A percentile compares a stretch with the other conserved stretches of the same genome.
These are phyloP conservation scores for Anorthoa munda DNA, from an alignment of 2,888 invertebrate species.

Conservation along the genomic window DNA sequence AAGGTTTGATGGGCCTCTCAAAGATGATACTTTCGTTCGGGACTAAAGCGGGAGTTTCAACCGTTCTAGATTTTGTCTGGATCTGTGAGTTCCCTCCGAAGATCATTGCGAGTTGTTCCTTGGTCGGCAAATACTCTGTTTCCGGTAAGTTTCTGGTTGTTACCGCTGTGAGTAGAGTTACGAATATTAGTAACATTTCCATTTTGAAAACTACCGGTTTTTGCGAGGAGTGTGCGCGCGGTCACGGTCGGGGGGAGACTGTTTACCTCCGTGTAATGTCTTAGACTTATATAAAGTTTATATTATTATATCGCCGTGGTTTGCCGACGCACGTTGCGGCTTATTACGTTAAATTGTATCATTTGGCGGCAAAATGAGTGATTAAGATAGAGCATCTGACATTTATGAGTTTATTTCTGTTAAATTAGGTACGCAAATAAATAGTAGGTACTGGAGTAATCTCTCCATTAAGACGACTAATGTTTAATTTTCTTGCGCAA, in stretches of 20 bases:
- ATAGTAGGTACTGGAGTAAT: not conserved
- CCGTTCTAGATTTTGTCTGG: not conserved
- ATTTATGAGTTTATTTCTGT: conserved; percentile 25
- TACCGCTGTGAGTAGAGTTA: conserved; percentile 14
- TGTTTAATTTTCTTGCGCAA: conserved; percentile 20
- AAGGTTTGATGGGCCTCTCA: not conserved
- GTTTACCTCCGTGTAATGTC: conserved; percentile 3
- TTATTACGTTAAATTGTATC: conserved; percentile 2
- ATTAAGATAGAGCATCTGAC: conserved; percentile 14
- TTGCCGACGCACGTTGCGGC: not conserved
- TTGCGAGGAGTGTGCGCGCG: conserved; percentile 8
- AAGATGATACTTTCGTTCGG: not conserved
- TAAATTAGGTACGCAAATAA: conserved; percentile 10
- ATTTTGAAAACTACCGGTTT: conserved; percentile 8
- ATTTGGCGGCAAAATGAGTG: conserved; percentile 14
- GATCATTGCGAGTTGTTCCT: conserved; percentile 22
- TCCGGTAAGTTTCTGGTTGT: conserved; percentile 15
- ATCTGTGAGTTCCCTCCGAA: conserved; percentile 9
- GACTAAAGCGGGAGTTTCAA: not conserved
- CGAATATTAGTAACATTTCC: conserved; percentile 28
- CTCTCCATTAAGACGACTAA: conserved; percentile 2
- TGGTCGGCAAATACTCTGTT: conserved; percentile 13
- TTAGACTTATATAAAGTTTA: conserved; percentile 24
- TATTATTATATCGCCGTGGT: not conserved
- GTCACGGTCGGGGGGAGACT: conserved; percentile 44